These are phyloP conservation scores for Noctua janthe DNA, from an alignment of 2,888 invertebrate genomes.

Conservation along the genomic window DNA sequence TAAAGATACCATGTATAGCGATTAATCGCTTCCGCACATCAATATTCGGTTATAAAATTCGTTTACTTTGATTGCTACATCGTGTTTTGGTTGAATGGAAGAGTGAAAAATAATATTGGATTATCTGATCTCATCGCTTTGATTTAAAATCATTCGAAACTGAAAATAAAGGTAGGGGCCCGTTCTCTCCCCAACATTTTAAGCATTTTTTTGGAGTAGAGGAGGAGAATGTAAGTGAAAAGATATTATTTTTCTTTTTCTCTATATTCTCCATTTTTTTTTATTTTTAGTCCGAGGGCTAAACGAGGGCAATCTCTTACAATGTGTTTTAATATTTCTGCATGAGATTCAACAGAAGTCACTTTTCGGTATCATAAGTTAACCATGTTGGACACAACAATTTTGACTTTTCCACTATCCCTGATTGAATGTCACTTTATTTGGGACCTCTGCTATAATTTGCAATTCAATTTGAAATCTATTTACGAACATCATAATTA, in stretches of 20 bases:
- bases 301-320: background rate
- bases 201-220: background rate
- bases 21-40: slow-evolving; percentile 66
- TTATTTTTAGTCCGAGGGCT: background rate
- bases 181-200: background rate
- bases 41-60: slow-evolving; percentile 54
- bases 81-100: slow-evolving; percentile 28
- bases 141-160: background rate
- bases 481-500: background rate
- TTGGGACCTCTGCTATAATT: background rate
- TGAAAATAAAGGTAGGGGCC: background rate
- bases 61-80: slow-evolving; percentile 59
- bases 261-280: too few relatives aligned
- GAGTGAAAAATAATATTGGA: background rate
- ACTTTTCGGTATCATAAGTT: background rate
- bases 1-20: slow-evolving; percentile 67
- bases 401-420: background rate
- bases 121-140: background rate
- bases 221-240: too few relatives aligned
- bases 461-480: background rate
- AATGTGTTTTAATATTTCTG: background rate
- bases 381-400: background rate
- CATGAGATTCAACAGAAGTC: background rate
- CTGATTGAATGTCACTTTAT: background rate
- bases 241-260: too few relatives aligned